Conservation (phyloP, 2,113 vertebrate genomes). For the Gnathonemus echidnorhynchus region DNA sequence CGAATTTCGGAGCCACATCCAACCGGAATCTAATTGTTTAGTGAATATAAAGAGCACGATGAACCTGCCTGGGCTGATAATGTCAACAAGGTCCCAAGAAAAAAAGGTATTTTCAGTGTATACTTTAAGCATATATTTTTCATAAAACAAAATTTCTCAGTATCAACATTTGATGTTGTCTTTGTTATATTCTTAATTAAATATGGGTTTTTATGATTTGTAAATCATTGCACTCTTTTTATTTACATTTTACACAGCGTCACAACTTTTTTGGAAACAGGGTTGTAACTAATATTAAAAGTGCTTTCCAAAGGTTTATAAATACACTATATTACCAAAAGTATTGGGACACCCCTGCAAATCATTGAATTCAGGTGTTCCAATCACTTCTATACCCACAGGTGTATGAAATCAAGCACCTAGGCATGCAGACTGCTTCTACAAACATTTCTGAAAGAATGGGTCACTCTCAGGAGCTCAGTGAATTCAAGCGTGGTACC, state of each 20-base stretch:
- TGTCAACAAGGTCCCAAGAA: background rate
- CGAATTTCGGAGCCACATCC: background rate
- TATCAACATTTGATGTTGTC: background rate
- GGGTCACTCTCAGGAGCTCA: too few relatives aligned
- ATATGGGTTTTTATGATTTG: background rate
- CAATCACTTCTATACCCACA: too few relatives aligned
- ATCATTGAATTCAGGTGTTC: too few relatives aligned
- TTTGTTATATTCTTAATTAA: background rate
- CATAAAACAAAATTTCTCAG: background rate
- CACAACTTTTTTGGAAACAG: background rate
- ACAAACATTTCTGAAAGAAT: too few relatives aligned
- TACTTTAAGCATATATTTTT: background rate
- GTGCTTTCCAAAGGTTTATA: background rate
- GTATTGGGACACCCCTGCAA: too few relatives aligned
- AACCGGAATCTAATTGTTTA: background rate
- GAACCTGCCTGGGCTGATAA: background rate
- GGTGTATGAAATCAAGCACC: too few relatives aligned
- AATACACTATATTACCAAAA: background rate
- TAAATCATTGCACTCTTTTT: background rate
- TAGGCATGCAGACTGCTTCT: too few relatives aligned
- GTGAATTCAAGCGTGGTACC: too few relatives aligned
- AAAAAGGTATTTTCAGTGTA: background rate
- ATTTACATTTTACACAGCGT: too few relatives aligned
- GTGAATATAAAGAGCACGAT: background rate
- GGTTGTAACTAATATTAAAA: background rate